phyloP scores from a whole-genome alignment of 1,140 invertebrate genomes.

The Drosophila pruinosa region DNA sequence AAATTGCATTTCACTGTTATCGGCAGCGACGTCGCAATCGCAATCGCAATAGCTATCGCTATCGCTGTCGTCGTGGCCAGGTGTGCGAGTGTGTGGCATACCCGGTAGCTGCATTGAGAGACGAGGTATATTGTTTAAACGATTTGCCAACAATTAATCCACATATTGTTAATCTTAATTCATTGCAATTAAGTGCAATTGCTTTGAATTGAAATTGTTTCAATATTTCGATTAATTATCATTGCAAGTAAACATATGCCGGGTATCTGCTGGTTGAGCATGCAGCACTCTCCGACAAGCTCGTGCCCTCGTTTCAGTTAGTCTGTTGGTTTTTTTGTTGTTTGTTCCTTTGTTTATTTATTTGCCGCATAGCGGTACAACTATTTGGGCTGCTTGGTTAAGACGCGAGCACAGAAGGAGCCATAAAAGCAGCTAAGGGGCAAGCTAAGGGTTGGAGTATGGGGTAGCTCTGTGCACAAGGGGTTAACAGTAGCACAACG shows the following conservation, averaged over 20 bases:
- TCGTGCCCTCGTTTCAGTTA: not conserved
- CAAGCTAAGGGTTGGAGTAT: not conserved
- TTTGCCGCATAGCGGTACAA: slow-evolving; percentile 60
- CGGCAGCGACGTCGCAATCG: slow-evolving; percentile 22
- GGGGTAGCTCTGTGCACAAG: slow-evolving; percentile 2
- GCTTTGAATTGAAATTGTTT: not conserved
- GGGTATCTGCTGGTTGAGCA: not conserved
- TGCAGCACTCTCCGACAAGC: not conserved
- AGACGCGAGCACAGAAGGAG: slow-evolving; percentile 35
- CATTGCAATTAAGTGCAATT: too few relatives aligned
- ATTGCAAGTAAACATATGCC: not conserved
- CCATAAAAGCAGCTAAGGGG: slow-evolving; percentile 2
- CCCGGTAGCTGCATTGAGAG: not conserved
- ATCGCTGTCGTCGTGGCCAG: slow-evolving; percentile 17
- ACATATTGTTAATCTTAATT: not conserved
- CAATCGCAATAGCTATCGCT: slow-evolving; percentile 8
- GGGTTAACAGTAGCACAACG: slow-evolving; percentile 55
- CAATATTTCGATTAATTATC: too few relatives aligned
- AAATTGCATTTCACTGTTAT: slow-evolving; percentile 74
- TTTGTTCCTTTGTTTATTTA: slow-evolving; percentile 33
- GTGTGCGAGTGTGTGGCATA: slow-evolving; percentile 14
- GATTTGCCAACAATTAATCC: not conserved
- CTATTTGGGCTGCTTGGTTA: slow-evolving; percentile 58
- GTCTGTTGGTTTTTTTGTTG: slow-evolving; percentile 12
- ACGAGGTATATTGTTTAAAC: not conserved